phyloP scores from a whole-genome alignment of 1,140 invertebrate species.

The Magallana angulata region DNA sequence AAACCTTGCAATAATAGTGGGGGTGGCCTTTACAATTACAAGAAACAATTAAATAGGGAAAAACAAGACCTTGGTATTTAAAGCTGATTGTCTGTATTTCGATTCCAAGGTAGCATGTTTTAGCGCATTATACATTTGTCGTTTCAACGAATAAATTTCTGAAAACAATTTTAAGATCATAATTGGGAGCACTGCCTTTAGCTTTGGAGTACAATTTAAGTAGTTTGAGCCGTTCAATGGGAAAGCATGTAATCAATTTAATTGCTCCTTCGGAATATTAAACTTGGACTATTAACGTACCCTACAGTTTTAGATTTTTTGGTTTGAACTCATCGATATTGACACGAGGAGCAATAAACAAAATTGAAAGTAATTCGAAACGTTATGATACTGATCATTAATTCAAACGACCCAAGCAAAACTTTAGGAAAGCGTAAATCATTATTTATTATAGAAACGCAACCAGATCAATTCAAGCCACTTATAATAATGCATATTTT shows the following conservation, averaged over 20 bases:
- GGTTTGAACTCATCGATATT: slow-evolving; percentile 8
- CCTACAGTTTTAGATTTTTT: neutral
- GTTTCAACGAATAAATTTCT: neutral
- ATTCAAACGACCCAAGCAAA: slow-evolving; percentile 30
- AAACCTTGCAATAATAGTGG: neutral
- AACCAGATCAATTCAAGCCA: slow-evolving; percentile 14
- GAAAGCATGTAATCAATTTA: slow-evolving; percentile 30
- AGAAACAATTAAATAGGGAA: neutral
- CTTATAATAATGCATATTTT: slow-evolving; percentile 33
- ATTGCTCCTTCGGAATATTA: neutral
- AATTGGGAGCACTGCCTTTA: slow-evolving; percentile 13
- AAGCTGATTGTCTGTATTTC: neutral
- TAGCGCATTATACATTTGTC: slow-evolving; percentile 14
- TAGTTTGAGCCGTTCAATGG: slow-evolving; percentile 6
- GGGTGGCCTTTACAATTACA: neutral
- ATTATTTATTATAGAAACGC: slow-evolving; percentile 38
- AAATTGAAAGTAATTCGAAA: slow-evolving; percentile 33
- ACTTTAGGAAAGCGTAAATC: slow-evolving; percentile 36
- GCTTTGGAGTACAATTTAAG: slow-evolving; percentile 15
- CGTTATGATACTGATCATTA: slow-evolving; percentile 17
- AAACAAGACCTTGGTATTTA: slow-evolving; percentile 26
- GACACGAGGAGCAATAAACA: slow-evolving; percentile 18
- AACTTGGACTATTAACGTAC: neutral
- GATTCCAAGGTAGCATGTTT: neutral
- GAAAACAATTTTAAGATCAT: slow-evolving; percentile 22